A percentile compares a stretch with the other conserved stretches of the same genome.
Evolutionary conservation across 2,888 invertebrate species (phyloP).

Genomic region (Sesamia inferens): DNA sequence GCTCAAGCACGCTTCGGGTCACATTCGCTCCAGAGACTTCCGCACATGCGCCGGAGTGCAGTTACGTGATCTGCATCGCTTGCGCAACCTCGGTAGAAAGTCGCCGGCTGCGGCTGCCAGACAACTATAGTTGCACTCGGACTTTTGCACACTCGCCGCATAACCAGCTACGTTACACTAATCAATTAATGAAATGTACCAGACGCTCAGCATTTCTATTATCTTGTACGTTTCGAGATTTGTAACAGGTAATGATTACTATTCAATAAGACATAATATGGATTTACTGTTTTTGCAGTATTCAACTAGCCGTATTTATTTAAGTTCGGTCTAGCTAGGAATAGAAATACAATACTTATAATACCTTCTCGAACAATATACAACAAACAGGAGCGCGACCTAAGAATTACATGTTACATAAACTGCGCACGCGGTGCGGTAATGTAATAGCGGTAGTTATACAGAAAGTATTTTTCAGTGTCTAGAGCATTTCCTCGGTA

Average conservation of each 20-base stretch:
- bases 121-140: slow-evolving; percentile 83
- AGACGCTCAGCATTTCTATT: slow-evolving; percentile 72
- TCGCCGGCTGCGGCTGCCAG: slow-evolving; percentile 74
- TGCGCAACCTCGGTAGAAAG: slow-evolving; percentile 88
- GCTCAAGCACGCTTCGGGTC: slow-evolving; percentile 76
- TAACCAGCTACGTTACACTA: slow-evolving; percentile 80
- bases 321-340: slow-evolving; percentile 8
- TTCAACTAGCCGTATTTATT: slow-evolving; percentile 25
- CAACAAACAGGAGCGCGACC: slow-evolving; percentile 47
- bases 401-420: slow-evolving; percentile 75
- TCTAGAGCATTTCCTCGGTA: slow-evolving; percentile 87
- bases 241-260: slow-evolving; percentile 60
- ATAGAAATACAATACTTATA: slow-evolving; percentile 10
- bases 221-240: slow-evolving; percentile 58
- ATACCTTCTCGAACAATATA: slow-evolving; percentile 34
- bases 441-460: slow-evolving; percentile 79
- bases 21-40: slow-evolving; percentile 87
- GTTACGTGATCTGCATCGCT: slow-evolving; percentile 89
- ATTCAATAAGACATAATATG: slow-evolving; percentile 20
- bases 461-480: slow-evolving; percentile 85
- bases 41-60: slow-evolving; percentile 85
- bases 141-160: slow-evolving; percentile 79
- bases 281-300: slow-evolving; percentile 23
- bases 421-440: slow-evolving; percentile 66
- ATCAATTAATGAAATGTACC: slow-evolving; percentile 75